Base-by-base conservation (phyloP, 2,113 vertebrate genomes). In the Deroptyus accipitrinus region DNA sequence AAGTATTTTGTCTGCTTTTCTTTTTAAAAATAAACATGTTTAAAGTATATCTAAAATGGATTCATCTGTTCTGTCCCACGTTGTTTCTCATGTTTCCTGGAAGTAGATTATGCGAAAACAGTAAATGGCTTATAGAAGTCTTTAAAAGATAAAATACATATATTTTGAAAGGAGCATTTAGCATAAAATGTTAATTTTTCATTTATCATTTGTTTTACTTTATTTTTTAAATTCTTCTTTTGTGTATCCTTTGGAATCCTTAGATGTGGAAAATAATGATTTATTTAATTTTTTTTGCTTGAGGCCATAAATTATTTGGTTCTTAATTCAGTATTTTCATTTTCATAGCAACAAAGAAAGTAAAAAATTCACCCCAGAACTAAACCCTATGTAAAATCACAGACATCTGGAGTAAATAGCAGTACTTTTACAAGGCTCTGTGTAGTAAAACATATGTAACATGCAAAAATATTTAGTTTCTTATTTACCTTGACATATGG, bases 21-120 rank as follows among this genome's bases (percentile, higher is more conserved):
- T 91, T 97, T 94, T 95, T 92, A 95, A 94, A 83, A 98, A 98
- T 98, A 98, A 98, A 98, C 82, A 61, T 61, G 17, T 77, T n/a
- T 95, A 81, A 97, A 83, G 68, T 96, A 51, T 97, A 96, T 94
- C 80, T 86, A 84, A 90, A 94, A 94, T 89, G 68, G 90, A 92
- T 97, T 97, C 96, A 97, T 96, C 95, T 97, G 79, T 97, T 98
- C 94, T 97, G 88, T 98, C 97, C 89, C 80, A 90, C 81, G 67
- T 95, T 67, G n/a, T 83, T 83, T 77, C 55, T 83, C 33, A 57
- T 86, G 69, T 75, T 91, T 91, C 63, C 16, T 79, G 31, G 46
- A 95, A 88, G 39, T 91, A 68, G 87, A 22, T 79, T 75, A 46
- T 63, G 28, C 66, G 73, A 83, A 82, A 88, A 19, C 68, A 77